Conservation (phyloP, 1,140 invertebrate species). For the Philotrypesis tridentata region DNA sequence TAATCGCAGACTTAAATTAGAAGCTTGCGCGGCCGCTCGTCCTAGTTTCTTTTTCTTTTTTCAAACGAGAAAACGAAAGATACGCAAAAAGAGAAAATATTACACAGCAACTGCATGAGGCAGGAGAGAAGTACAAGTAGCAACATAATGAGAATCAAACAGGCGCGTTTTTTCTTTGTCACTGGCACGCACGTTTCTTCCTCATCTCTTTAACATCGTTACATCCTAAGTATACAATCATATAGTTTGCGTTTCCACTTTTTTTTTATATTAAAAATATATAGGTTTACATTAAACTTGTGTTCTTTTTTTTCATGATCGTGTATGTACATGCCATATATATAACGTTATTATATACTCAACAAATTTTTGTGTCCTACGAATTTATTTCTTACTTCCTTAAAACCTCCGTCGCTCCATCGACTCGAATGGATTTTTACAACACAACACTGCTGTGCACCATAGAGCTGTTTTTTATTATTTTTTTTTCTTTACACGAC, state of each 20-base stretch:
- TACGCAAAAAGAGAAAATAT: conserved; percentile 1
- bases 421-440: conserved; percentile 6
- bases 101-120: not conserved
- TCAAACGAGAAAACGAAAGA: conserved; percentile 25
- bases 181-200: conserved; percentile 31
- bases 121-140: conserved; percentile 2
- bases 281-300: conserved; percentile 41
- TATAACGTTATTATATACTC: conserved; percentile 41
- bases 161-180: conserved; percentile 12
- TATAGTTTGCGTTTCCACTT: conserved; percentile 32
- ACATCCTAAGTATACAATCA: conserved; percentile 42
- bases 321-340: conserved; percentile 44
- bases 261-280: conserved; percentile 45
- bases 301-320: conserved; percentile 12
- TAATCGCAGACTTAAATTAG: conserved; percentile 17
- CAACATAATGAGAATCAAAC: not conserved
- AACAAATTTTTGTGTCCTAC: conserved; percentile 37
- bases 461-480: conserved; percentile 34
- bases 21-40: not conserved
- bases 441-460: not conserved
- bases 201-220: not conserved
- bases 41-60: too few species aligned
- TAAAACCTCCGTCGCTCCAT: not conserved
- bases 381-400: conserved; percentile 19
- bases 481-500: too few species aligned